These are phyloP conservation scores for Aphidius colemani DNA, from an alignment of 2,888 invertebrate genomes.

Conservation along the genomic window DNA sequence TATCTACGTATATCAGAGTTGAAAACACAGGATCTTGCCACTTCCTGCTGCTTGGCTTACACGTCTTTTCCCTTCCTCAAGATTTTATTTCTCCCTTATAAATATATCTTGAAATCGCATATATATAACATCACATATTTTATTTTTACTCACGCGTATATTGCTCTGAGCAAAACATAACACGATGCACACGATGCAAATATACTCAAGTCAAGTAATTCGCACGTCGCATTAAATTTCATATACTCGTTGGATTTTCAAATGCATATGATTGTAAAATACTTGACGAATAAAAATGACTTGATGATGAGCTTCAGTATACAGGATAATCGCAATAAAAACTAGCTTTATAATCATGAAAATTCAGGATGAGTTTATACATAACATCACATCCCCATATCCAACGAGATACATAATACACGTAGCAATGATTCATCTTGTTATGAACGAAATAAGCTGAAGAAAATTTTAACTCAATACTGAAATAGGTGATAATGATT, in stretches of 20 bases:
- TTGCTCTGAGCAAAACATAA: neutral
- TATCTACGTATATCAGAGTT: neutral
- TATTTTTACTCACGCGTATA: conserved; percentile 6
- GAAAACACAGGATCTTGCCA: conserved; percentile 37
- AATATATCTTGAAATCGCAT: neutral
- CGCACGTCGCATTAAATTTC: conserved; percentile 19
- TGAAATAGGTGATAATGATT: conserved; percentile 23
- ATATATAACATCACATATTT: neutral
- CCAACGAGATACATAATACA: conserved; percentile 21
- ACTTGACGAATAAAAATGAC: neutral
- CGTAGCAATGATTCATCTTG: conserved; percentile 2
- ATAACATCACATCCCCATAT: conserved; percentile 20
- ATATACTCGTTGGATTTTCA: conserved; percentile 25
- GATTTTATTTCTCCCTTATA: neutral
- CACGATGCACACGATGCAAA: neutral
- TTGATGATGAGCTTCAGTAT: neutral
- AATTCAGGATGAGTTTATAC: neutral
- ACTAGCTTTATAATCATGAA: too few species aligned
- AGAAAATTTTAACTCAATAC: neutral
- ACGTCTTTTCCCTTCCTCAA: neutral
- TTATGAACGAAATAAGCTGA: neutral
- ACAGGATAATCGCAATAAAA: too few species aligned
- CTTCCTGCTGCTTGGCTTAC: conserved; percentile 43
- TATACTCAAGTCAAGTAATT: conserved; percentile 18
- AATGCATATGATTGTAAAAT: conserved; percentile 24